Conservation (phyloP, 2,797 vertebrate species). For the Rachycentron canadum region DNA sequence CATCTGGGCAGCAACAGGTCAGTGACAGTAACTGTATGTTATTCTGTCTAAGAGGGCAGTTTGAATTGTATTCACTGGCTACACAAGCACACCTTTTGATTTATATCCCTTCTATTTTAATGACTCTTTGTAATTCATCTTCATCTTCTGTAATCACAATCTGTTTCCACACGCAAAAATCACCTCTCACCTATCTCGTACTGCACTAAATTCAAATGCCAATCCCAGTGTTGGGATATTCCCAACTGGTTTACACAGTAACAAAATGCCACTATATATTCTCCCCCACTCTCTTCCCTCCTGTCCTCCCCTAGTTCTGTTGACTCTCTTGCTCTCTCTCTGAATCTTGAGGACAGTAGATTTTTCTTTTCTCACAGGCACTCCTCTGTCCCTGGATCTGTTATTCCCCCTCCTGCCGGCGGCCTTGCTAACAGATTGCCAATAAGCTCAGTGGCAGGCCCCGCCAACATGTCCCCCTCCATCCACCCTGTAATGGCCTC, state of each 20-base stretch:
- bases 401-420: conserved; percentile 67
- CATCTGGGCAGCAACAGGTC: conserved; percentile 8
- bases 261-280: conserved; percentile 74
- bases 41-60: conserved; percentile 46
- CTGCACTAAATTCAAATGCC: conserved; percentile 73
- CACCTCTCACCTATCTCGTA: conserved; percentile 51
- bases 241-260: conserved; percentile 44
- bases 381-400: conserved; percentile 69
- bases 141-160: conserved; percentile 51
- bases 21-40: conserved; percentile 32
- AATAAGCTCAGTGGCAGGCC: conserved; percentile 83
- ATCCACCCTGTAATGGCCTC: conserved; percentile 77
- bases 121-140: conserved; percentile 66
- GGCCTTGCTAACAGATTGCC: conserved; percentile 86
- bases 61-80: conserved; percentile 46
- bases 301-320: conserved; percentile 57
- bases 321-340: conserved; percentile 52
- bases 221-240: conserved; percentile 63
- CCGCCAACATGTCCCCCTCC: conserved; percentile 63
- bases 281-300: conserved; percentile 40
- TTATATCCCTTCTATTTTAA: conserved; percentile 53
- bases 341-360: conserved; percentile 67
- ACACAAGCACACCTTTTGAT: conserved; percentile 59
- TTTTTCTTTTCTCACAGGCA: conserved; percentile 69
- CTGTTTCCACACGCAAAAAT: conserved; percentile 43